phyloP scores from a whole-genome alignment of 2,113 vertebrate species.

The Felis chaus region DNA sequence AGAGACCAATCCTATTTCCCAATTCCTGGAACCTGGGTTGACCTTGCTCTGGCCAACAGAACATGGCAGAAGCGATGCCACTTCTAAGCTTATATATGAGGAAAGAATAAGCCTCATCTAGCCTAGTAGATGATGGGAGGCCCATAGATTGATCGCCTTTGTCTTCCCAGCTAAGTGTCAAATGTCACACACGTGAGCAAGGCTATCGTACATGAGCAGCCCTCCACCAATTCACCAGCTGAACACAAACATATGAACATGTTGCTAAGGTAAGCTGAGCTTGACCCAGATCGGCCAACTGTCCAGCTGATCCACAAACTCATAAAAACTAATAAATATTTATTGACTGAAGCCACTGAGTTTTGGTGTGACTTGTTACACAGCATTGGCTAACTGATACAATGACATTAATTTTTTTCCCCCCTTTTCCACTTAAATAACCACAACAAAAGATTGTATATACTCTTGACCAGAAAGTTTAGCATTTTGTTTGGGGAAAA shows the following conservation, averaged over 20 bases:
- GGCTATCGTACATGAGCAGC: not conserved
- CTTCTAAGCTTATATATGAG: not conserved
- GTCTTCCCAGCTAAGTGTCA: not conserved
- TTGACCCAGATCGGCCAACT: not conserved
- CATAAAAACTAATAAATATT: not conserved
- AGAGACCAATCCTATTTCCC: not conserved
- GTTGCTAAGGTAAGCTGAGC: not conserved
- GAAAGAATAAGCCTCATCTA: not conserved
- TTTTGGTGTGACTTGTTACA: constrained; percentile 38
- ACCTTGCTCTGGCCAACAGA: not conserved
- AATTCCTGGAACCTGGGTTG: not conserved
- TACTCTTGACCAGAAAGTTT: not conserved
- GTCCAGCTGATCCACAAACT: not conserved
- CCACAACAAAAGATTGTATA: not conserved
- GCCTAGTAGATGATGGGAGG: not conserved
- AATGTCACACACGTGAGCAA: not conserved
- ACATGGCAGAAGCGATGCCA: not conserved
- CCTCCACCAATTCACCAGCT: not conserved
- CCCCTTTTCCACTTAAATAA: constrained; percentile 17
- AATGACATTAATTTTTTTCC: constrained; percentile 52
- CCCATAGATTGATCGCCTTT: not conserved
- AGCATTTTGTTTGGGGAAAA: not conserved
- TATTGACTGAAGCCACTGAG: not conserved
- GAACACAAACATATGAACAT: not conserved
- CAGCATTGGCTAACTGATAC: constrained; percentile 1